A percentile compares a stretch with the other conserved stretches of the same genome.
Evolutionary conservation across 2,888 invertebrate species (phyloP).

Genomic region (Synanthedon myopaeformis): DNA sequence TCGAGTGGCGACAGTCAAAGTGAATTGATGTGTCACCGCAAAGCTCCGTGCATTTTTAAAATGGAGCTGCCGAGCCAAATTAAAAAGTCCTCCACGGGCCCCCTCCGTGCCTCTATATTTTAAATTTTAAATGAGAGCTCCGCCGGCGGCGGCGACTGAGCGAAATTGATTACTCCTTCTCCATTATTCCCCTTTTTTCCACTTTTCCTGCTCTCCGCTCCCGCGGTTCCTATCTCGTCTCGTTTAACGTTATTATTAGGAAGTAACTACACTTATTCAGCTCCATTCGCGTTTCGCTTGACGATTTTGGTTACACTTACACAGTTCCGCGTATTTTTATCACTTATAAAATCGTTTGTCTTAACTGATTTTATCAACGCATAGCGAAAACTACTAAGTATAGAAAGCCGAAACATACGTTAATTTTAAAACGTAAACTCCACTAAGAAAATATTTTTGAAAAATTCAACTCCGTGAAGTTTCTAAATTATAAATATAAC

Average conservation of each 20-base stretch:
- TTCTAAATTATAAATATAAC: too few relatives aligned
- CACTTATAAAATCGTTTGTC: too few relatives aligned
- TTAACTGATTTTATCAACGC: too few relatives aligned
- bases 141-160: slow-evolving; percentile 58
- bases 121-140: slow-evolving; percentile 66
- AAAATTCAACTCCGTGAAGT: too few relatives aligned
- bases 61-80: slow-evolving; percentile 55
- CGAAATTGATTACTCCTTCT: slow-evolving; percentile 70
- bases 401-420: too few relatives aligned
- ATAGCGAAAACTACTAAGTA: too few relatives aligned
- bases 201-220: slow-evolving; percentile 51
- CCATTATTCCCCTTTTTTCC: slow-evolving; percentile 68
- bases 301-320: too few relatives aligned
- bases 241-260: slow-evolving; percentile 64
- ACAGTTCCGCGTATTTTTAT: too few relatives aligned
- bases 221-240: slow-evolving; percentile 53
- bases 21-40: slow-evolving; percentile 64
- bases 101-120: slow-evolving; percentile 58
- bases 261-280: slow-evolving; percentile 2
- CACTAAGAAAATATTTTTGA: too few relatives aligned
- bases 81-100: slow-evolving; percentile 63
- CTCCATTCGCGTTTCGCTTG: slow-evolving; percentile 5
- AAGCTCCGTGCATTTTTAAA: slow-evolving; percentile 64
- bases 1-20: slow-evolving; percentile 50
- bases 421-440: too few relatives aligned